A percentile compares a stretch with the other conserved stretches of the same genome.
Conservation (phyloP, 2,888 invertebrate species). For the Caenorhabditis plicata region DNA sequence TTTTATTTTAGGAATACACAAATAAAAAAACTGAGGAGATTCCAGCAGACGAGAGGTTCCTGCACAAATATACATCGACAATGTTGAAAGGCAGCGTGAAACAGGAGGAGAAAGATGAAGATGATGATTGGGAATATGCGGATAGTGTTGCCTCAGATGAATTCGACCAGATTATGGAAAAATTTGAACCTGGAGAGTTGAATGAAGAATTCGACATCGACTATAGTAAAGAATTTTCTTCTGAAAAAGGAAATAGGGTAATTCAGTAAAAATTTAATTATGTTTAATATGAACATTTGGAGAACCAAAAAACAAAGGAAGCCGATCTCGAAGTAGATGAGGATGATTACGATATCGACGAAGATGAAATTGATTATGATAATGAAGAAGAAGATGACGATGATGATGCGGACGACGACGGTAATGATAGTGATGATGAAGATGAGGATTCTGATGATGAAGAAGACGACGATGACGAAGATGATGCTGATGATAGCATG, state of each 20-base stretch:
- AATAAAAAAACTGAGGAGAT: constrained; percentile 69
- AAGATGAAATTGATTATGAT: constrained; percentile 34
- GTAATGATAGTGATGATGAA: constrained; percentile 23
- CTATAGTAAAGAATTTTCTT: constrained; percentile 70
- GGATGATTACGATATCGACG: constrained; percentile 33
- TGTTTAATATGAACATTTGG: constrained; percentile 5
- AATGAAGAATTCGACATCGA: constrained; percentile 72
- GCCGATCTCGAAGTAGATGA: constrained; percentile 36
- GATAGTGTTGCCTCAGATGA: constrained; percentile 80
- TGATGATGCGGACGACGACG: constrained; percentile 38
- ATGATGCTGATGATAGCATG: constrained; percentile 9
- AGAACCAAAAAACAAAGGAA: constrained; percentile 10
- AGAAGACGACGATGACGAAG: constrained; percentile 27
- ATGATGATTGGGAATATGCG: constrained; percentile 73
- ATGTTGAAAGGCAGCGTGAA: constrained; percentile 32
- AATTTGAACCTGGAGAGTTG: constrained; percentile 66
- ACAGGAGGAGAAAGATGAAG: constrained; percentile 55
- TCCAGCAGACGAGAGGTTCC: constrained; percentile 86
- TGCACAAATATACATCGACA: constrained; percentile 71
- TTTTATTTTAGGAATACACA: constrained; percentile 52
- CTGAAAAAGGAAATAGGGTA: constrained; percentile 49
- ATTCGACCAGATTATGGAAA: constrained; percentile 75
- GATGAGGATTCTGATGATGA: constrained; percentile 35
- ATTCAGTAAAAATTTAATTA: background rate
- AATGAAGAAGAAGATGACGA: constrained; percentile 36